A percentile compares a stretch with the other conserved stretches of the same genome.
Evolutionary conservation across 2,888 invertebrate genomes (phyloP).

Genomic region (Synergus umbraculus): DNA sequence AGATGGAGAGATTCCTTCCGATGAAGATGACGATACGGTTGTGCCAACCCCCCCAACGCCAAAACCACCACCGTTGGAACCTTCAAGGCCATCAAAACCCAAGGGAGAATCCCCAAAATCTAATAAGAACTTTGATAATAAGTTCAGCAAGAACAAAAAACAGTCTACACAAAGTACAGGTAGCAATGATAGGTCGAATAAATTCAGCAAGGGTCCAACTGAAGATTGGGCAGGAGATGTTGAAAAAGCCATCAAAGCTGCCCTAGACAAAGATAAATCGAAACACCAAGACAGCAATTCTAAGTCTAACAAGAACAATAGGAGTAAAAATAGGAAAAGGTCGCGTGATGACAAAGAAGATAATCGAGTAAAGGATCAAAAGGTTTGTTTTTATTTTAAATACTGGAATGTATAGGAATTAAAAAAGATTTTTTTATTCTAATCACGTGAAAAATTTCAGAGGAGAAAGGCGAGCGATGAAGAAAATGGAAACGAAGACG

Average conservation of each 20-base stretch:
- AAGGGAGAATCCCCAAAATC: conserved; percentile 73
- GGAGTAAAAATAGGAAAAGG: conserved; percentile 69
- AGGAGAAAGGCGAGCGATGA: conserved; percentile 79
- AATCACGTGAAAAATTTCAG: conserved; percentile 66
- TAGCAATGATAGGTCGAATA: conserved; percentile 77
- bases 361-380: conserved; percentile 77
- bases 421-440: conserved; percentile 17
- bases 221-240: conserved; percentile 90
- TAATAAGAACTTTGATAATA: conserved; percentile 70
- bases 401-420: too few species aligned
- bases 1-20: conserved; percentile 91
- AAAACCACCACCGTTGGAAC: conserved; percentile 57
- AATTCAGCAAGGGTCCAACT: conserved; percentile 77
- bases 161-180: conserved; percentile 58
- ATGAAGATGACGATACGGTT: conserved; percentile 79
- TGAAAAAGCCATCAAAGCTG: conserved; percentile 88
- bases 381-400: conserved; percentile 59
- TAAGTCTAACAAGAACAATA: conserved; percentile 65
- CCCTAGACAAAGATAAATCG: conserved; percentile 83
- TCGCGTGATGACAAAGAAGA: conserved; percentile 77
- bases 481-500: conserved; percentile 80
- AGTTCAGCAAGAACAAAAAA: conserved; percentile 70
- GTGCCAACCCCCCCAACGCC: conserved; percentile 54
- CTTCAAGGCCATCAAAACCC: conserved; percentile 67
- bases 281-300: conserved; percentile 69